Evolutionary conservation across 2,888 invertebrate genomes (phyloP), one percentile per base, ranked within the genome.

Genomic region (Coecobrya sp.): DNA sequence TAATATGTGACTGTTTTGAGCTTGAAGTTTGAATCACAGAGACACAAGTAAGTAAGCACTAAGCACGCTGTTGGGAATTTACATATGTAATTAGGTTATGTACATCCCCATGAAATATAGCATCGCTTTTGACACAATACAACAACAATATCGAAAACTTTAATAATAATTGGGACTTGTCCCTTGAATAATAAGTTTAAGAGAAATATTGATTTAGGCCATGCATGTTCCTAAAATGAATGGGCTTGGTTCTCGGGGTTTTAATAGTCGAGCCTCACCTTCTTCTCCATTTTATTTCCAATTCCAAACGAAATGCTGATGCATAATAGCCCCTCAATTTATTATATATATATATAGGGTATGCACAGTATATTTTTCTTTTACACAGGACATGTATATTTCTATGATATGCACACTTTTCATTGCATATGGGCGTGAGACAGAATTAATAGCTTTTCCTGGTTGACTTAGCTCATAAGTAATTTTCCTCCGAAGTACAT

Each of bases 381-480:
- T 19, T 55, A 19, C n/a, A 55, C 19, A 55, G 19, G 55, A 49
- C n/a, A n/a, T n/a, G n/a, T 49, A 49, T 49, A 13, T 49, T 49
- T 7, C 49, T 13, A 49, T 11, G 11, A 49, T 49, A 49, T 49
- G 13, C 49, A 49, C 11, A 62, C 68, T 68, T 30, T 76, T 65
- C 62, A 87, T 87, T 87, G 52, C 73, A 73, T 87, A 79, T 86
- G 86, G 87, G 87, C 87, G 87, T 87, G 87, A 36, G 87, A 87
- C 55, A 59, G 87, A 87, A 87, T 87, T 87, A 87, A 87, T 87
- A 62, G 87, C 87, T 87, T 79, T 79, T 87, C 79, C 62, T 55
- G 59, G 87, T 86, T 86, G 86, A 73, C 73, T 86, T 86, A 55
- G 52, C 70, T 70, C 55, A 55, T 70, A 86, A 86, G 73, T 86